Conservation (phyloP, 2,888 invertebrate species). For the Dolomedes plantarius region DNA sequence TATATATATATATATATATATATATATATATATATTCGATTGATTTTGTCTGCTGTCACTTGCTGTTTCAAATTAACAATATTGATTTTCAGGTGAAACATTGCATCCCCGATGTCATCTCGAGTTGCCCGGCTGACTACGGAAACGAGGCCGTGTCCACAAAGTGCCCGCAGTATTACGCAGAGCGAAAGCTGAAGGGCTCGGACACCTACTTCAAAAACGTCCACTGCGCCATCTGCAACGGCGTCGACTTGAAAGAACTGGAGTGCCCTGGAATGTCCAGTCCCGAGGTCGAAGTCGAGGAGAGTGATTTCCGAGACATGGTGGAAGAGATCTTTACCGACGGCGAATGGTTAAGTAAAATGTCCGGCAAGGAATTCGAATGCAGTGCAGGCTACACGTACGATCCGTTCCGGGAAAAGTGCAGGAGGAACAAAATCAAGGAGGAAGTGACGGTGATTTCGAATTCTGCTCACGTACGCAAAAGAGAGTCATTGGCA, state of each 20-base stretch:
- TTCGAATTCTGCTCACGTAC: too few species aligned
- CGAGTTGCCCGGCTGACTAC: not conserved
- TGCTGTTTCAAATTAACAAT: too few species aligned
- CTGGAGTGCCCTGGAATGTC: conserved; percentile 40
- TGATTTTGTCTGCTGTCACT: too few species aligned
- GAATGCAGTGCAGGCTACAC: conserved; percentile 24
- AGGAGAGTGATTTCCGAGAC: not conserved
- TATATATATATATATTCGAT: too few species aligned
- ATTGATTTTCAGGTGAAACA: conserved; percentile 10
- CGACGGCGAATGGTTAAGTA: conserved; percentile 21
- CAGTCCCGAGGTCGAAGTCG: not conserved
- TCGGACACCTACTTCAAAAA: conserved; percentile 29
- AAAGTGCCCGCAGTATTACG: conserved; percentile 30
- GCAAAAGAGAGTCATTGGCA: too few species aligned
- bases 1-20: too few species aligned
- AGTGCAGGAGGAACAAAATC: conserved; percentile 26
- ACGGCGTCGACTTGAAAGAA: conserved; percentile 15
- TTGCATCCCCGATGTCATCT: conserved; percentile 38
- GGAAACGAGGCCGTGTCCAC: not conserved
- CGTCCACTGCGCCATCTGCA: conserved; percentile 45
- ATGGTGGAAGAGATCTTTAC: conserved; percentile 26
- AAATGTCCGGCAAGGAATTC: not conserved
- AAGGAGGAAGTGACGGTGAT: too few species aligned
- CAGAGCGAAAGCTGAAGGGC: conserved; percentile 32
- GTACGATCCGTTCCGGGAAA: conserved; percentile 17